Evolutionary conservation across 2,113 vertebrate genomes (phyloP), one percentile per base, ranked within the genome.

Genomic region (Lutjanus erythropterus): DNA sequence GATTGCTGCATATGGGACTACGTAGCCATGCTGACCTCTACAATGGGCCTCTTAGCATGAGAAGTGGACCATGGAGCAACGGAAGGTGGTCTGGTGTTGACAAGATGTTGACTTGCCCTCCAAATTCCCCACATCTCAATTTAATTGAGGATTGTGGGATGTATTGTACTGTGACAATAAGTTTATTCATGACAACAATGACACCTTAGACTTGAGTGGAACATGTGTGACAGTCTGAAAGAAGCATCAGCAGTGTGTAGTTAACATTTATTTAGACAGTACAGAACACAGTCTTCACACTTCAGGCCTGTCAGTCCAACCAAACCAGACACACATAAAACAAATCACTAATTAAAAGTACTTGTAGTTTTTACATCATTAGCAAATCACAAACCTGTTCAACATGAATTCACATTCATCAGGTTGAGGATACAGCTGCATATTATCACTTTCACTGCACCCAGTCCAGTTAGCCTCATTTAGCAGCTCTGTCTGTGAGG

Each of bases 221-320:
- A 19, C 42, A n/a, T n/a, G 44, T 29, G 33, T 4, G 23, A 74
- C 29, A 70, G 7, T 33, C 4, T 39, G 14, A 39, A 56, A 15
- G 25, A 47, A 15, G 6, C 23, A 29, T 27, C 25, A 53, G 6
- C 52, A 31, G 12, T 31, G 4, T 37, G 18, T 68, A 35, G 19
- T 37, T 15, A n/a, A 25, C 39, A 56, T 81, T 71, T 71, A 82
- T 76, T 76, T 25, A 6, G 42, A 25, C 12, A 49, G 29, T 19
- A 62, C 47, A 58, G 58, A 50, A 7, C 33, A 59, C 25, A 47
- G 23, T 46, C 37, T 18, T 33, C 19, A 50, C 50, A 21, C 18
- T 21, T 46, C 19, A 21, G 16, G 3, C 19, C 21, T 25, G 8
- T 61, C 55, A 47, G 9, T 11, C 29, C 18, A 3, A 23, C 7